phyloP scores from a whole-genome alignment of 2,888 invertebrate species.

The Spilarctia lutea region DNA sequence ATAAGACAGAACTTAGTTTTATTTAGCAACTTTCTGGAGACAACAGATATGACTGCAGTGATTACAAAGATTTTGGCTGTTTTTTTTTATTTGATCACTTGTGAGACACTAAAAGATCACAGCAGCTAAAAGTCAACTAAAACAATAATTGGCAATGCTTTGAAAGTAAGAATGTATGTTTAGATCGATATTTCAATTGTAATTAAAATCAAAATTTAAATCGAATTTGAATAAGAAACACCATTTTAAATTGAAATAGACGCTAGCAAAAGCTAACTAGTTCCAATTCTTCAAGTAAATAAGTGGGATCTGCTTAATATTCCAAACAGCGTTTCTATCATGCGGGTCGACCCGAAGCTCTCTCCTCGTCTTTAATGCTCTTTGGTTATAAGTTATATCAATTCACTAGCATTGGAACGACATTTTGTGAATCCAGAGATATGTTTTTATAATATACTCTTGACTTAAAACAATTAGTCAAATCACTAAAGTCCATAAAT shows the following conservation, averaged over 20 bases:
- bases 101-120: too few species aligned
- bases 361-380: conserved; percentile 43
- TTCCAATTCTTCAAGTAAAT: conserved; percentile 24
- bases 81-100: too few species aligned
- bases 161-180: neutral
- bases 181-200: neutral
- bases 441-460: conserved; percentile 26
- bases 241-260: neutral
- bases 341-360: conserved; percentile 32
- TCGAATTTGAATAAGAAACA: neutral
- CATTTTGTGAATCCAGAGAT: conserved; percentile 10
- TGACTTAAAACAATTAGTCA: neutral
- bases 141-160: neutral
- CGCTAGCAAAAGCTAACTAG: conserved; percentile 4
- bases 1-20: too few species aligned
- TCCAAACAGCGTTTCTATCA: conserved; percentile 32
- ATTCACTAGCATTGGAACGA: conserved; percentile 29
- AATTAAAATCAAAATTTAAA: neutral
- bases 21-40: too few species aligned
- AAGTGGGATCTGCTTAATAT: conserved; percentile 43
- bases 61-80: too few species aligned
- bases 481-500: neutral
- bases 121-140: neutral
- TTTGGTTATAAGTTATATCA: conserved; percentile 37
- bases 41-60: too few species aligned